phyloP scores from a whole-genome alignment of 2,113 vertebrate genomes.

The Myanophis thanlyinensis region DNA sequence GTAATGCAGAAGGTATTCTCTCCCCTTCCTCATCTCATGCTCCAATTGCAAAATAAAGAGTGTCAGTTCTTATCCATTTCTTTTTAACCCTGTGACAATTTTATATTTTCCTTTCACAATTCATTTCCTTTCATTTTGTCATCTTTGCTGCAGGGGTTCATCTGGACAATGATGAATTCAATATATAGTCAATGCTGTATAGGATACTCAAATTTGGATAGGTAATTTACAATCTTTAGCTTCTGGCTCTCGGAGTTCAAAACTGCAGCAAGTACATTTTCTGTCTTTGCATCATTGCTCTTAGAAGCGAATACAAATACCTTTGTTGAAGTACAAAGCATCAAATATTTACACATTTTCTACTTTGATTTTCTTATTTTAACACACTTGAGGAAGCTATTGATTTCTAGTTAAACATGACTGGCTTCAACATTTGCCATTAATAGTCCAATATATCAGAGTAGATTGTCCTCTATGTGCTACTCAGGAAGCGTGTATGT shows the following conservation, averaged over 20 bases:
- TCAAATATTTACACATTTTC: neutral
- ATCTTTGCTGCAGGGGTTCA: slow-evolving; percentile 8
- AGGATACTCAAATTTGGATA: slow-evolving; percentile 15
- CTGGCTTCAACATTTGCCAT: neutral
- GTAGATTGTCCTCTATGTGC: neutral
- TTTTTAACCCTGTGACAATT: slow-evolving; percentile 10
- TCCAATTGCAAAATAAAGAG: neutral
- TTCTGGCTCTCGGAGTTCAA: neutral
- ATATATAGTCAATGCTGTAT: neutral
- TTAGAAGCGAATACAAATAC: neutral
- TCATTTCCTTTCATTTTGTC: slow-evolving; percentile 31
- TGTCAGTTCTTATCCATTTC: slow-evolving; percentile 6
- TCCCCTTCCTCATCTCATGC: neutral
- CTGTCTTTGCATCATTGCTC: slow-evolving; percentile 10
- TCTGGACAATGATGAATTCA: slow-evolving; percentile 23
- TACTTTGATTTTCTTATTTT: neutral
- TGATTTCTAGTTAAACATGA: neutral
- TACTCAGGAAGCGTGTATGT: neutral
- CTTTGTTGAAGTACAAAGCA: neutral
- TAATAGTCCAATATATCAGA: neutral
- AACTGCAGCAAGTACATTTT: slow-evolving; percentile 16
- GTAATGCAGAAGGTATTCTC: neutral
- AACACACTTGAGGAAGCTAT: neutral
- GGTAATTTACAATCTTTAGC: slow-evolving; percentile 16
- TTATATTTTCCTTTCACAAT: slow-evolving; percentile 10